These are phyloP conservation scores for Chroicocephalus ridibundus DNA, from an alignment of 2,113 vertebrate genomes.

Conservation along the genomic window DNA sequence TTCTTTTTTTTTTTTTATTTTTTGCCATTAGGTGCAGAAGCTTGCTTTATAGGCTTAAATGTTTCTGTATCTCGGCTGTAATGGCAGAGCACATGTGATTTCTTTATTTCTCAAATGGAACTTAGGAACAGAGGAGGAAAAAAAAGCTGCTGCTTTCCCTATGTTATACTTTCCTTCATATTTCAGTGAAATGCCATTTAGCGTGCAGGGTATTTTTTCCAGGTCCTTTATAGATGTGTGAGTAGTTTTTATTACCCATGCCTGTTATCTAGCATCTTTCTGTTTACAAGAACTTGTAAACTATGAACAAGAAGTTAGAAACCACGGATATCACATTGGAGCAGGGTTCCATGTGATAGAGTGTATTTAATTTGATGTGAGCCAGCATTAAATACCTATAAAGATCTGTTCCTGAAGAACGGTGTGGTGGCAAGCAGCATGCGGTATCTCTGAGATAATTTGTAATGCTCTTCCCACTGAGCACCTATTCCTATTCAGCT, in stretches of 20 bases:
- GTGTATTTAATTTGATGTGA: neutral
- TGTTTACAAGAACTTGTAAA: neutral
- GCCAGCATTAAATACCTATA: neutral
- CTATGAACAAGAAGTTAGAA: neutral
- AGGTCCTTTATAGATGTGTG: neutral
- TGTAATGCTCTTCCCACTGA: neutral
- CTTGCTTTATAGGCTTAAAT: neutral
- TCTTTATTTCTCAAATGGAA: neutral
- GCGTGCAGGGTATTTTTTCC: neutral
- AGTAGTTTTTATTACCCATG: neutral
- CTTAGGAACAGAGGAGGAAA: neutral
- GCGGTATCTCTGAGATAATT: neutral
- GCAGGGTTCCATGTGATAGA: neutral
- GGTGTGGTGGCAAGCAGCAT: neutral
- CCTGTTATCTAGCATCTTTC: neutral
- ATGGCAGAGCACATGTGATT: neutral
- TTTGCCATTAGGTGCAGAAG: neutral
- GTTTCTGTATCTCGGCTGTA: neutral
- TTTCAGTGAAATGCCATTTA: neutral
- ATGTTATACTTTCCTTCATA: neutral
- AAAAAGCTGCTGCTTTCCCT: neutral
- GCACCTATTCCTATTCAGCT: neutral
- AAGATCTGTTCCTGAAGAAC: neutral
- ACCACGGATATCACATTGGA: neutral
- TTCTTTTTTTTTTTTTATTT: neutral